phyloP scores from a whole-genome alignment of 2,113 vertebrate species.

The Macrotis lagotis region DNA sequence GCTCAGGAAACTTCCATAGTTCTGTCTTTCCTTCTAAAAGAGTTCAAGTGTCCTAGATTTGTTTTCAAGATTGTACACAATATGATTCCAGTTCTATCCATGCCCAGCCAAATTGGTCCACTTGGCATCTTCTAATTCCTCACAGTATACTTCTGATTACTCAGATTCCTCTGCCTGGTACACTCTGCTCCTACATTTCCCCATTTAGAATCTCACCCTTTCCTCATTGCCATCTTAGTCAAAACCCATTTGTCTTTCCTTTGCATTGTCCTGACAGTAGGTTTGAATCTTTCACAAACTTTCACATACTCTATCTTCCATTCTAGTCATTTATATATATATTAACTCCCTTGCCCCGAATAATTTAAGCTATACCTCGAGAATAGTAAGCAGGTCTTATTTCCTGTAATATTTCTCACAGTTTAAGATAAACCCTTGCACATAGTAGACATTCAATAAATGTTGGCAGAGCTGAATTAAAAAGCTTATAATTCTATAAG shows the following conservation, averaged over 20 bases:
- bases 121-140: no score
- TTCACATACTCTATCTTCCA: background rate
- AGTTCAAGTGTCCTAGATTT: no score
- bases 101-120: no score
- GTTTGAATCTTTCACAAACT: background rate
- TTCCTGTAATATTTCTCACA: background rate
- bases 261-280: background rate
- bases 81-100: no score
- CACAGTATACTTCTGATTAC: no score
- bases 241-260: background rate
- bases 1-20: no score
- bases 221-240: background rate
- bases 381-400: background rate
- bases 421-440: no score
- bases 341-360: background rate
- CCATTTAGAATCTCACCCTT: background rate
- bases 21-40: no score
- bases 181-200: background rate
- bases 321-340: background rate
- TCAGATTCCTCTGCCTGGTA: background rate
- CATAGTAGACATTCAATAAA: background rate
- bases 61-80: no score
- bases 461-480: background rate
- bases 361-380: background rate
- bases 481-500: background rate